Evolutionary conservation across 2,888 invertebrate genomes (phyloP), one percentile per base, ranked within the genome.

Genomic region (Peribatodes rhomboidaria): DNA sequence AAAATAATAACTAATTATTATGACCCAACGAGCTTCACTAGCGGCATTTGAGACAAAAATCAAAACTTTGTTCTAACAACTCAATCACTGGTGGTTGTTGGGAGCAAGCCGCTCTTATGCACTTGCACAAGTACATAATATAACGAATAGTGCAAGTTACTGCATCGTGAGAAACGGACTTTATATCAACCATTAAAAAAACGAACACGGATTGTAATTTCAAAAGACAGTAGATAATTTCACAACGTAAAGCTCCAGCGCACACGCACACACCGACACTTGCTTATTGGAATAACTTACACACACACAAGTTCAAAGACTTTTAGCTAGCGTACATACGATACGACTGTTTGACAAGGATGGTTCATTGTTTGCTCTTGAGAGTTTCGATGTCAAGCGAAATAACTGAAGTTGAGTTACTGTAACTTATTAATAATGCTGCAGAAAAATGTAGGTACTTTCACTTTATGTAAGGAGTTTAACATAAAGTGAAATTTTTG

Each of bases 191-290:
- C 2, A 0, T 16, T 41, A 44, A 2, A 46, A n/a, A 46, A 27
- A 11, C 9, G 0, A 22, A 27, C 0, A 46, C 11, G 27, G 4
- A n/a, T 27, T 27, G n/a, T n/a, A 22, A 46, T 8, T n/a, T 14
- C 1, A n/a, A 27, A 14, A 13, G 27, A 37, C 22, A 57, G 47
- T 55, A 33, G 13, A 37, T 9, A 18, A 46, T 20, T 57, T 57
- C 11, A 35, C 14, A 42, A 56, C 18, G 59, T 58, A 67, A 70
- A 70, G 67, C 68, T 68, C 70, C 70, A 71, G 67, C 39, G 44
- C 63, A 31, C 50, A 54, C 47, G 61, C 65, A 61, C 64, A 66
- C 61, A 65, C n/a, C 58, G 55, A 47, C 65, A 55, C 61, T 55
- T 41, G 59, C 50, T 59, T 57, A 64, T 47, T 59, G 64, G 58